Base-by-base conservation (phyloP, 2,888 invertebrate species). In the Eupithecia tripunctaria region DNA sequence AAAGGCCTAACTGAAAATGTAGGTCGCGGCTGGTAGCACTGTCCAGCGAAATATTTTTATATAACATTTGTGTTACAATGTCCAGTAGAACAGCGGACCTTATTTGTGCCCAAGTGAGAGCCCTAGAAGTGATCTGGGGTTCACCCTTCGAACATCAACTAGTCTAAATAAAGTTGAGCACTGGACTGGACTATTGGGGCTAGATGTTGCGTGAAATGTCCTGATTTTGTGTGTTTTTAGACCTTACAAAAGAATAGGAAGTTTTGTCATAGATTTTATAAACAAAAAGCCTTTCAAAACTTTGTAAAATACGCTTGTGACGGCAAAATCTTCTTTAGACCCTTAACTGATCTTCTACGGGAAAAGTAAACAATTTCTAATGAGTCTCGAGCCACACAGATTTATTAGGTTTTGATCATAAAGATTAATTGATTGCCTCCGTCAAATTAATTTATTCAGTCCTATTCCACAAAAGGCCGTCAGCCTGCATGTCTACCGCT, bases 401-500 rank as follows among this genome's bases (percentile, higher is more conserved):
- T n/a, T n/a, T n/a, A n/a, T n/a, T n/a, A n/a, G n/a, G n/a, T 38
- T 43, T 6, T n/a, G 10, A 47, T 47, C 47, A 0, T 47, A 2
- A 51, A 51, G 21, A 51, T 51, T 21, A 5, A 21, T 10, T n/a
- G 43, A 43, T 51, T 51, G 10, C 21, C 12, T 51, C 21, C 21
- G n/a, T 25, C 18, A 51, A 51, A 12, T 25, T 12, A 51, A 21
- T 25, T 56, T 25, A 12, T 56, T 56, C 56, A 25, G 56, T 25
- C 12, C 56, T 10, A 51, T n/a, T 47, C 47, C 10, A 47, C 18
- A 60, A 29, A 60, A 60, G 18, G 2, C 60, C 6, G 6, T 59
- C 1, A 59, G 41, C 21, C 71, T 68, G 71, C 71, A 71, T 69
- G 71, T 63, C 62, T 71, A 36, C 66, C 14, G 41, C 68, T 71